These are phyloP conservation scores for Dipodomys ordii DNA, from an alignment of 2,113 vertebrate species.

Conservation along the genomic window DNA sequence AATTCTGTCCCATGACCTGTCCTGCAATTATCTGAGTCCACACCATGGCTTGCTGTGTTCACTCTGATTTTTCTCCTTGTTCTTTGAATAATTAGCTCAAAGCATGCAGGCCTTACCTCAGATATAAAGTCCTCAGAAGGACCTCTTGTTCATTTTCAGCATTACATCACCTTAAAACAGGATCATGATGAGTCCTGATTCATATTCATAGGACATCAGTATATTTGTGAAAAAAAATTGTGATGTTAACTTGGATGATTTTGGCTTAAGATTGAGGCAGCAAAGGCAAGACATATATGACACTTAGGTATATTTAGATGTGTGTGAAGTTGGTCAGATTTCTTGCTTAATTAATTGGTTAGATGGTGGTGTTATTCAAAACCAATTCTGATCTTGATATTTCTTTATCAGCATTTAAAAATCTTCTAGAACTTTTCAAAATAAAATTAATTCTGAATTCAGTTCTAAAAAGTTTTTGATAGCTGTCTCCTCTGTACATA, in stretches of 20 bases:
- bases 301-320: background rate
- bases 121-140: background rate
- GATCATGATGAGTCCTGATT: background rate
- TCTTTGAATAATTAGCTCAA: background rate
- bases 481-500: background rate
- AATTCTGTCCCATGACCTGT: background rate
- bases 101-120: background rate
- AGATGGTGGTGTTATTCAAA: background rate
- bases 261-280: background rate
- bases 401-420: background rate
- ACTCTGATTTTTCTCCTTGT: background rate
- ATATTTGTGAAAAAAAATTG: background rate
- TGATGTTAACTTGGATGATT: background rate
- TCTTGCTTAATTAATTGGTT: background rate
- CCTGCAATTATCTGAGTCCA: background rate
- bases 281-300: background rate
- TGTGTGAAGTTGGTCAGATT: background rate
- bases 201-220: background rate
- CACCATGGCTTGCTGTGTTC: background rate
- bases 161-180: background rate
- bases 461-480: background rate
- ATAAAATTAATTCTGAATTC: conserved; percentile 25
- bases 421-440: background rate
- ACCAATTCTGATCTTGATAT: background rate
- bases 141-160: background rate